phyloP scores from a whole-genome alignment of 2,888 invertebrate genomes.

The Galerucella pusilla region DNA sequence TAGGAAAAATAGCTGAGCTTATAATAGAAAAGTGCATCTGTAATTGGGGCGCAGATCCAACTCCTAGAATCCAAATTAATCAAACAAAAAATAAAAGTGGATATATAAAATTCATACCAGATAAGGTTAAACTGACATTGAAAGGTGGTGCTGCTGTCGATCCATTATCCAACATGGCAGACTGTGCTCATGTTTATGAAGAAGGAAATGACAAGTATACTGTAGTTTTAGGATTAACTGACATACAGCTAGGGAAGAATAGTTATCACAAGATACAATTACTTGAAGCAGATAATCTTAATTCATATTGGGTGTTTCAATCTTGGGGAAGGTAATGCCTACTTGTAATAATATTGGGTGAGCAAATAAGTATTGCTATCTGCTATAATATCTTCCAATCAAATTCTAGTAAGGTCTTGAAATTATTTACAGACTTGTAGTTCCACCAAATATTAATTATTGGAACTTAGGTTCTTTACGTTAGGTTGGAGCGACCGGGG shows the following conservation, averaged over 20 bases:
- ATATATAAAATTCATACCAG: constrained; percentile 68
- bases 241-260: constrained; percentile 88
- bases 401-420: no score
- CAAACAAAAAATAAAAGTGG: constrained; percentile 60
- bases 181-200: constrained; percentile 82
- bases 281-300: constrained; percentile 76
- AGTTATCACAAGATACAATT: constrained; percentile 96
- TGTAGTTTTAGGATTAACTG: constrained; percentile 84
- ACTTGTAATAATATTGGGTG: no score
- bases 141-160: constrained; percentile 92
- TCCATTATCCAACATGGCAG: constrained; percentile 85
- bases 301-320: constrained; percentile 70
- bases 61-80: constrained; percentile 58
- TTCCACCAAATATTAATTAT: no score
- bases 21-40: constrained; percentile 81
- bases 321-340: constrained; percentile 81
- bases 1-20: constrained; percentile 72
- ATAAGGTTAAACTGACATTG: constrained; percentile 75
- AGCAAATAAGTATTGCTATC: no score
- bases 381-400: no score
- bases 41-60: constrained; percentile 82
- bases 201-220: constrained; percentile 73
- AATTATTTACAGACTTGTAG: no score
- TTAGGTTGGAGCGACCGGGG: no score
- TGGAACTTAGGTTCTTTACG: no score